These are phyloP conservation scores for Clitarchus hookeri DNA, from an alignment of 2,888 invertebrate species.

Conservation along the genomic window DNA sequence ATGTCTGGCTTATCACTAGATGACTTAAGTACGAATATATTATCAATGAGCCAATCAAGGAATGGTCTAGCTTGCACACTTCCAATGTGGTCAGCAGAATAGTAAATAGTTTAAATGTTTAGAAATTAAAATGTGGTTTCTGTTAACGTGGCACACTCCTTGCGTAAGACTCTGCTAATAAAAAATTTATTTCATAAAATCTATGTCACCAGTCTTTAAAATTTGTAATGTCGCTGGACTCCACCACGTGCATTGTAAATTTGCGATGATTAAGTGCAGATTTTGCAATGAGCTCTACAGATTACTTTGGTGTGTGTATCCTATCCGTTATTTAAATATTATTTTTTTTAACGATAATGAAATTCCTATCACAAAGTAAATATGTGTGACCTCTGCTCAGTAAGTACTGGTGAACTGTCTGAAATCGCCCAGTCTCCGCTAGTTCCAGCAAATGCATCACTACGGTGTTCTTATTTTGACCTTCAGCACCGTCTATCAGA, in stretches of 20 bases:
- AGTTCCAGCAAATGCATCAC: not conserved
- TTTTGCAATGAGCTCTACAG: not conserved
- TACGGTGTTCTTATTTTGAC: not conserved
- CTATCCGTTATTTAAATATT: not conserved
- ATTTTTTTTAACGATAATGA: not conserved
- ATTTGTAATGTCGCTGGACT: not conserved
- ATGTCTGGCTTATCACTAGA: too few relatives aligned
- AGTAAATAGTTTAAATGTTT: not conserved
- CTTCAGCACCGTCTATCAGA: not conserved
- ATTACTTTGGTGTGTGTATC: not conserved
- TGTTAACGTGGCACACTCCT: not conserved
- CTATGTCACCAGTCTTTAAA: not conserved
- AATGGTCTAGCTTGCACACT: not conserved
- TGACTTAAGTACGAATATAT: not conserved
- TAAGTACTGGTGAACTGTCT: too few relatives aligned
- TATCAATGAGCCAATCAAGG: not conserved
- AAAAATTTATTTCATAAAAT: not conserved
- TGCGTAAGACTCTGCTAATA: not conserved
- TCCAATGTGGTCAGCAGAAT: constrained; percentile 2
- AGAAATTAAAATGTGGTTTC: not conserved
- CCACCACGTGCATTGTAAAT: not conserved
- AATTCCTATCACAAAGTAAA: not conserved
- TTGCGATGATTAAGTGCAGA: not conserved
- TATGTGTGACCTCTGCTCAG: not conserved
- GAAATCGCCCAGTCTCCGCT: not conserved